Conservation (phyloP, 2,888 invertebrate species). For the Calliphora vomitoria region DNA sequence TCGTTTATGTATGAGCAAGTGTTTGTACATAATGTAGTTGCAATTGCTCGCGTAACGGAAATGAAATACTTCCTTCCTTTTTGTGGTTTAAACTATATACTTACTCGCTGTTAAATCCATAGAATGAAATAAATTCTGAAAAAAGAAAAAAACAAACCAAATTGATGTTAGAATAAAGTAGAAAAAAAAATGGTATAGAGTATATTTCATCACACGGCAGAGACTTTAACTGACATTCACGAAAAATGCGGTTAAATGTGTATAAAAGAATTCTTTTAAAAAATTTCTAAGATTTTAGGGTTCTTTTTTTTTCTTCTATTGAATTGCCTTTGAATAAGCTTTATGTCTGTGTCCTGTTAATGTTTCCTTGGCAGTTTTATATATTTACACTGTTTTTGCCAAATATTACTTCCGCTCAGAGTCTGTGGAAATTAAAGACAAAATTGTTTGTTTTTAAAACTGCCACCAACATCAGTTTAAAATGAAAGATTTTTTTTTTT, state of each 20-base stretch:
- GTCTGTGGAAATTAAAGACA: conserved; percentile 52
- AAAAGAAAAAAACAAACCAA: conserved; percentile 22
- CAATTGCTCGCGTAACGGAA: conserved; percentile 75
- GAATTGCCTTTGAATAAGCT: conserved; percentile 35
- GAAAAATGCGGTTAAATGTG: not conserved
- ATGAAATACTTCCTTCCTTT: conserved; percentile 77
- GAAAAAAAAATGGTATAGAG: not conserved
- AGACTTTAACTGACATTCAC: conserved; percentile 14
- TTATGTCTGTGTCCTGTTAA: conserved; percentile 38
- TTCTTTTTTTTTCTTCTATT: not conserved
- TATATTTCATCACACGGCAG: conserved; percentile 9
- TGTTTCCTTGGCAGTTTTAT: conserved; percentile 39
- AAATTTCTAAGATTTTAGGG: conserved; percentile 29
- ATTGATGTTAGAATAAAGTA: conserved; percentile 55
- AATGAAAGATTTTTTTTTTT: conserved; percentile 4
- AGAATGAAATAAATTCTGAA: not conserved
- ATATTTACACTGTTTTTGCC: conserved; percentile 53
- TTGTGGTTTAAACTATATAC: conserved; percentile 64
- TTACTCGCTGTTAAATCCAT: conserved; percentile 8
- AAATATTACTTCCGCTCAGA: conserved; percentile 62
- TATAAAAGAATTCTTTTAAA: conserved; percentile 31
- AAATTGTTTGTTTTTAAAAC: conserved; percentile 33
- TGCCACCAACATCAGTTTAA: conserved; percentile 26
- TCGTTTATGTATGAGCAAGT: conserved; percentile 52
- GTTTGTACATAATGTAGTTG: conserved; percentile 64